Percentiles rank a stretch among this genome's conserved stretches.
Conservation (phyloP, 2,888 invertebrate genomes). For the Drosophila ustulata region DNA sequence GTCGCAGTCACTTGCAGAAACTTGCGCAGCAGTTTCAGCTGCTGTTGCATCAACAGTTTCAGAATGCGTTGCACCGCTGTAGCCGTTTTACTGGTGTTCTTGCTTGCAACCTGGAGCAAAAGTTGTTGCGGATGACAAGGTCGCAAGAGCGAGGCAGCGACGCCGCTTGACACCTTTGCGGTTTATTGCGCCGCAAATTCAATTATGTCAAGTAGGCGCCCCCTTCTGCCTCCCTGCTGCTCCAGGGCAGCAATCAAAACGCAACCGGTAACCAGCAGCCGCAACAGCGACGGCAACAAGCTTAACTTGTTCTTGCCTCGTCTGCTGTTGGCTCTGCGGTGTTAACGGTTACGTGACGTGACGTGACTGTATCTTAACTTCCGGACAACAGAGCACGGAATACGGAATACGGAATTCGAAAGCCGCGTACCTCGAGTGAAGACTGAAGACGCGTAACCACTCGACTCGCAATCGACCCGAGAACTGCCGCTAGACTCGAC, state of each 20-base stretch:
- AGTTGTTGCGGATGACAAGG: constrained; percentile 19
- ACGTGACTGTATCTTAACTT: constrained; percentile 7
- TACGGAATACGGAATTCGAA: not conserved
- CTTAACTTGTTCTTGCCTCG: constrained; percentile 63
- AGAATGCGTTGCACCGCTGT: constrained; percentile 84
- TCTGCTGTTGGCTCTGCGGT: constrained; percentile 8
- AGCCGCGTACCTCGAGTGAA: constrained; percentile 20
- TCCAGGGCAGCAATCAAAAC: constrained; percentile 39
- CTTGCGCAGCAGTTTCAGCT: constrained; percentile 84
- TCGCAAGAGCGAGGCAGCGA: no score
- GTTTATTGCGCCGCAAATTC: constrained; percentile 49
- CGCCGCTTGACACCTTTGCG: constrained; percentile 6
- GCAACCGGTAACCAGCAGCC: constrained; percentile 26
- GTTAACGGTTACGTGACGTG: constrained; percentile 43
- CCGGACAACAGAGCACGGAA: constrained; percentile 4
- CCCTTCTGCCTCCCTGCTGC: not conserved
- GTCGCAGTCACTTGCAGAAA: constrained; percentile 79
- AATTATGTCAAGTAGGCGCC: constrained; percentile 56
- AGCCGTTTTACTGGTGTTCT: constrained; percentile 83
- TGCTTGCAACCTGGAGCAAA: constrained; percentile 51
- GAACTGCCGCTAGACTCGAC: constrained; percentile 35
- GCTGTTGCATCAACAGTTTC: constrained; percentile 84
- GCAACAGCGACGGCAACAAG: constrained; percentile 23
- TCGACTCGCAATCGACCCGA: constrained; percentile 35
- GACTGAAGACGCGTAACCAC: constrained; percentile 23